These are phyloP conservation scores for Leptocoma aspasia DNA, from an alignment of 2,113 vertebrate species.

Conservation along the genomic window DNA sequence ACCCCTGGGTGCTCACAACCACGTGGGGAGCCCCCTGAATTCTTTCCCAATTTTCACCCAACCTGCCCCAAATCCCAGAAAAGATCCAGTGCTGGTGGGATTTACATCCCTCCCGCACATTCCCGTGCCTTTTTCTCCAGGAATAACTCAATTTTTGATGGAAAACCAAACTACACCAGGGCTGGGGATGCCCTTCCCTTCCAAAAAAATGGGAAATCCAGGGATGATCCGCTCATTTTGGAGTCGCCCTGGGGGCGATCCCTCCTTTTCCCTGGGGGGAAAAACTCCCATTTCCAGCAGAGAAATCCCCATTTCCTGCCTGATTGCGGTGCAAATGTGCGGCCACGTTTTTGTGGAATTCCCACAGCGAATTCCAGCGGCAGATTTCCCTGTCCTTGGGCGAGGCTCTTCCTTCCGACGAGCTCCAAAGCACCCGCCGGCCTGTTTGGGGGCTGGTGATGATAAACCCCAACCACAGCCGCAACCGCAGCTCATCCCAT, in stretches of 20 bases:
- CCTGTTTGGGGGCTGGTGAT: background rate
- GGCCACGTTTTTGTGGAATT: background rate
- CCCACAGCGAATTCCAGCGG: background rate
- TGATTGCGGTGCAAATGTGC: background rate
- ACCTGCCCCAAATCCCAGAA: background rate
- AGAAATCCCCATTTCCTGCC: background rate
- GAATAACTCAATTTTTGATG: background rate
- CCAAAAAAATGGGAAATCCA: background rate
- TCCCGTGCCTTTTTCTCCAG: background rate
- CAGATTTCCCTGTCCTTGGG: background rate
- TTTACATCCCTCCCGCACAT: background rate
- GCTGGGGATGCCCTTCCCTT: background rate
- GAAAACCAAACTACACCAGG: background rate
- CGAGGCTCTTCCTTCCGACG: background rate
- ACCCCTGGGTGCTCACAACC: background rate
- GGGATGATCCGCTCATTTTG: fast-evolving
- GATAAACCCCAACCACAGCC: background rate
- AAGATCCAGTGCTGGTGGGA: background rate
- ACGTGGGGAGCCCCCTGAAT: fast-evolving
- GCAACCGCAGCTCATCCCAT: background rate
- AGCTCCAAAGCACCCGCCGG: background rate
- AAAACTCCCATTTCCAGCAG: background rate
- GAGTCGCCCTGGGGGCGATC: background rate
- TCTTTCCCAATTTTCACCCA: background rate
- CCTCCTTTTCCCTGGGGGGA: background rate